Evolutionary conservation across 2,113 vertebrate genomes (phyloP).

Genomic region (Hassar affinis): DNA sequence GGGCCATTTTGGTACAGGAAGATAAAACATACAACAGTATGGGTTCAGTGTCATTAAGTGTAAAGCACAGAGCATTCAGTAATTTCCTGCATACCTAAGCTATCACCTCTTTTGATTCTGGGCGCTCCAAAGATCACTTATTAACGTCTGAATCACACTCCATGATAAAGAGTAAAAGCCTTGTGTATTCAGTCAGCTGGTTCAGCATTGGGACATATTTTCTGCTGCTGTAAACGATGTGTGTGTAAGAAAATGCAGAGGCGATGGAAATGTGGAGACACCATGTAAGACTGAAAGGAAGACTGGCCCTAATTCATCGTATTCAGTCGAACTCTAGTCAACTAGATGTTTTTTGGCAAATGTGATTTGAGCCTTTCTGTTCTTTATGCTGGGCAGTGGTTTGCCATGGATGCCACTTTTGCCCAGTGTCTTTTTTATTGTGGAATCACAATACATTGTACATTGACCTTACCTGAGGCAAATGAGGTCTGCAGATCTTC

Average conservation of each 20-base stretch:
- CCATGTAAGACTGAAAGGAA: too few relatives aligned
- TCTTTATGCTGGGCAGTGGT: too few relatives aligned
- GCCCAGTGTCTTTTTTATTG: too few relatives aligned
- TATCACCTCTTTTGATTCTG: background rate
- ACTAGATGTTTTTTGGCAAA: too few relatives aligned
- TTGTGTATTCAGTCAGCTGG: background rate
- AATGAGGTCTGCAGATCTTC: too few relatives aligned
- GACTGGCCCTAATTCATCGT: background rate
- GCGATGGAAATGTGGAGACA: slow-evolving; percentile 3
- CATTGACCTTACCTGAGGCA: too few relatives aligned
- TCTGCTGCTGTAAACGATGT: background rate
- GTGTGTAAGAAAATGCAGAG: slow-evolving; percentile 19
- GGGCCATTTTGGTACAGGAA: background rate
- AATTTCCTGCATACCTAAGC: background rate
- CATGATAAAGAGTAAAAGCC: background rate
- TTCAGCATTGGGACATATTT: slow-evolving; percentile 28
- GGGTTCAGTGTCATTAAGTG: background rate
- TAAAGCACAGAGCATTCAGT: background rate
- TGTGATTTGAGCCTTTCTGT: too few relatives aligned
- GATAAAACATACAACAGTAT: slow-evolving; percentile 8
- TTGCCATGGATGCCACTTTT: too few relatives aligned
- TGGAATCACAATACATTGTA: too few relatives aligned
- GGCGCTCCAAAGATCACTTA: background rate
- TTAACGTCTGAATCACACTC: background rate
- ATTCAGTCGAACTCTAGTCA: background rate